Base-by-base conservation (phyloP, 2,888 invertebrate species). In the Lycia hirtaria region DNA sequence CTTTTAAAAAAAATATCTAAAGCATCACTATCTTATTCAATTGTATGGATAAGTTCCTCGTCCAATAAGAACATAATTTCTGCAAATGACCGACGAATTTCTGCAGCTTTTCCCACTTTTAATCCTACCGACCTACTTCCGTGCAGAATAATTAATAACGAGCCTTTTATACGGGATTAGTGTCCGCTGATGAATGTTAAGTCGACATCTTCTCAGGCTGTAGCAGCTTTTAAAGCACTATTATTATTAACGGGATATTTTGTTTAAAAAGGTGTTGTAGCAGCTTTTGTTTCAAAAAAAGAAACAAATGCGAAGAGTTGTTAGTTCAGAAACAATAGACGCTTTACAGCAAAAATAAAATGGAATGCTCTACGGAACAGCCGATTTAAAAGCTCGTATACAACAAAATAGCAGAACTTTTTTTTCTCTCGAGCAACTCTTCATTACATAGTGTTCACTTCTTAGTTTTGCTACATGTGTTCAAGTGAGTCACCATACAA, bases 81-180 rank as follows among this genome's bases (percentile, higher is more conserved):
- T 40, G 22, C 38, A 40, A 40, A 14, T 14, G 38, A 22, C 38
- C 22, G 19, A 35, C 58, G 45, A 54, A 55, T 61, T 50, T 50
- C 44, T 38, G 56, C 50, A 44, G 45, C 32, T 17, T 44, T 41
- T 38, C 43, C 35, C 37, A 0, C 4, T 14, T 5, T 49, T 41
- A 63, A 62, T 56, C 54, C 58, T 38, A 44, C 35, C 61, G 55
- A 57, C 63, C 62, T 56, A 66, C 54, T 62, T 65, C 43, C 54
- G 24, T 40, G 15, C 53, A 24, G 51, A 44, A 60, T 64, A 66
- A 66, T 66, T 66, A 64, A 64, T 62, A 62, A 56, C 51, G 50
- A 61, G 60, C 51, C 41, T 61, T 60, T 64, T 49, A 66, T 54
- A 58, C 54, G 37, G 54, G 60, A 64, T 64, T 62, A 60, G 58